Conservation (phyloP, 2,113 vertebrate genomes). For the Alligator mississippiensis region DNA sequence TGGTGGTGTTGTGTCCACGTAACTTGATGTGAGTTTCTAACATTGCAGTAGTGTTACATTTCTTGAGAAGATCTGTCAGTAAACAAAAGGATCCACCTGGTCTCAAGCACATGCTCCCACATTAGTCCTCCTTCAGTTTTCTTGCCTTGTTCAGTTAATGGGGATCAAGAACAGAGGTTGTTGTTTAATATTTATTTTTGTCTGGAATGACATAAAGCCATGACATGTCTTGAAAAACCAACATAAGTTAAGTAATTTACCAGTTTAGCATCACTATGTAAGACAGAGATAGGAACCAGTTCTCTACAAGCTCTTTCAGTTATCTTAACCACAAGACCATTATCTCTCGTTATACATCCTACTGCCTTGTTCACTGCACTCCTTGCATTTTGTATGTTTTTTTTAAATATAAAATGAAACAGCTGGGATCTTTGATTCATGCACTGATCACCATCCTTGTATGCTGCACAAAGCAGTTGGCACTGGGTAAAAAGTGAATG, state of each 20-base stretch:
- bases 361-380: neutral
- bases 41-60: neutral
- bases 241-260: neutral
- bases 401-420: too few species aligned
- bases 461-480: neutral
- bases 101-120: neutral
- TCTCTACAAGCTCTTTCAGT: neutral
- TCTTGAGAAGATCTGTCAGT: neutral
- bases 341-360: neutral
- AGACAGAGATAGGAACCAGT: neutral
- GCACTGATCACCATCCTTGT: neutral
- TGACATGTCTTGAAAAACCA: neutral
- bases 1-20: too few species aligned
- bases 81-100: neutral
- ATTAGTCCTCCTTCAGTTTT: neutral
- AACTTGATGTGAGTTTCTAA: neutral
- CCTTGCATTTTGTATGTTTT: neutral
- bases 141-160: neutral
- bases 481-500: neutral
- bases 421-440: neutral
- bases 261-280: neutral
- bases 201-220: too few species aligned
- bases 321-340: neutral
- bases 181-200: too few species aligned
- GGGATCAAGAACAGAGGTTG: neutral